Evolutionary conservation across 2,888 invertebrate genomes (phyloP), one percentile per base, ranked within the genome.

Genomic region (Hypolimnas misippus): DNA sequence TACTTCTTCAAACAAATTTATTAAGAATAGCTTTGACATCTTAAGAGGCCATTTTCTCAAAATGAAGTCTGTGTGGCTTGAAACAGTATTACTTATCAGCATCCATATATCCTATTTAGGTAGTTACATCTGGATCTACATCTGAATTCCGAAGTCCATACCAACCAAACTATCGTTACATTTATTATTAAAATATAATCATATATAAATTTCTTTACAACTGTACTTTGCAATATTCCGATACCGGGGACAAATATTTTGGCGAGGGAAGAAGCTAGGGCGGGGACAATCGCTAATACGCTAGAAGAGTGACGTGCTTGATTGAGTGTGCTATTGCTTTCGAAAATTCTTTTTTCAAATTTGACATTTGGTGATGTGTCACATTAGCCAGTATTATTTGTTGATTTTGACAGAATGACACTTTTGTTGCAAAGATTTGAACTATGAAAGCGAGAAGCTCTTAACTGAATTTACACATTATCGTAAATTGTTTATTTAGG

Each of bases 201-300:
- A n/a, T 21, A 12, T 25, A 3, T 1, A n/a, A 6, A n/a, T 46
- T 46, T 46, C 0, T 21, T 21, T 12, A 4, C 6, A 21, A 46
- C 21, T n/a, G 46, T 46, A 46, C 46, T 46, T 46, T 10, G 10
- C 10, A 42, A 17, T 17, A n/a, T 21, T 21, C 4, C 16, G 12
- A 10, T 12, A n/a, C 12, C 46, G 4, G 46, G 21, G 46, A 46
- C 46, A 46, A 46, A 21, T 40, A 50, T 49, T 40, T 57, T 19
- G 33, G 17, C 46, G 46, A 21, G 21, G 21, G 21, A 42, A 42
- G 42, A 42, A 16, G 42, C 16, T 42, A 42, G 17, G 42, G 42
- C 17, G 42, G 42, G 3, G 17, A 42, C 17, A 42, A 42, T 42
- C 17, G 16, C 14, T 40, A 40, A 40, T 40, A 14, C 14, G 40